Base-by-base conservation (phyloP, 1,140 invertebrate genomes). In the Drosophila bifasciata region DNA sequence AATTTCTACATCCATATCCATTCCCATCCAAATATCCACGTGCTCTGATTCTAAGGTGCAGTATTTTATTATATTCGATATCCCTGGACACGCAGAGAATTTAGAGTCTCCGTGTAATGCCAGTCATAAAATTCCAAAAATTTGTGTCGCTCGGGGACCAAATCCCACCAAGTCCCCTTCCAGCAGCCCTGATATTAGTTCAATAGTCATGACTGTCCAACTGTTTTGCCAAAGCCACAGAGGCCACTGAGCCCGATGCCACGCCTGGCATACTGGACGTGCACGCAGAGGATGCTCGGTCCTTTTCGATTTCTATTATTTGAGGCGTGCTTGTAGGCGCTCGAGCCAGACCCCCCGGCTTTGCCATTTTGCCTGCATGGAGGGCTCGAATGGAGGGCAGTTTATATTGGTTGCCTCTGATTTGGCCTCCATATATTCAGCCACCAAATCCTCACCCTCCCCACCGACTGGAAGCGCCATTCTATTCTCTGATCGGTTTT, bases 111-210 rank as follows among this genome's bases (percentile, higher is more conserved):
- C 13, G 41, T 36, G 71, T 73, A 83, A 83, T 70, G 60, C 53
- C 71, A 28, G 44, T 76, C 81, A 77, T 85, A 86, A 85, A 85
- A 64, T 80, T 61, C 68, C 52, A 55, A 55, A 77, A 81, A 75
- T 77, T 78, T 77, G 64, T 77, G 73, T 64, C 73, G 81, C 73
- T 69, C 46, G 63, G 81, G 76, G 81, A 86, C 48, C 43, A 53
- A 45, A 28, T 49, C 52, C 28, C 11, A 11, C 40, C 32, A 58
- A 80, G 53, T 69, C 59, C 55, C 36, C 39, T 13, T 15, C 50
- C 55, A 48, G 52, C 52, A 43, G 52, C 73, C 56, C 48, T 44
- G 46, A 81, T 85, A 75, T 88, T 75, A 81, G 81, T 86, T 86
- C 76, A 84, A 84, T 84, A 75, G 71, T 74, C 70, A 41, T 72